Percentiles rank a stretch among this genome's conserved stretches.
phyloP scores from a whole-genome alignment of 2,113 vertebrate species.

The Anolis sagrei region DNA sequence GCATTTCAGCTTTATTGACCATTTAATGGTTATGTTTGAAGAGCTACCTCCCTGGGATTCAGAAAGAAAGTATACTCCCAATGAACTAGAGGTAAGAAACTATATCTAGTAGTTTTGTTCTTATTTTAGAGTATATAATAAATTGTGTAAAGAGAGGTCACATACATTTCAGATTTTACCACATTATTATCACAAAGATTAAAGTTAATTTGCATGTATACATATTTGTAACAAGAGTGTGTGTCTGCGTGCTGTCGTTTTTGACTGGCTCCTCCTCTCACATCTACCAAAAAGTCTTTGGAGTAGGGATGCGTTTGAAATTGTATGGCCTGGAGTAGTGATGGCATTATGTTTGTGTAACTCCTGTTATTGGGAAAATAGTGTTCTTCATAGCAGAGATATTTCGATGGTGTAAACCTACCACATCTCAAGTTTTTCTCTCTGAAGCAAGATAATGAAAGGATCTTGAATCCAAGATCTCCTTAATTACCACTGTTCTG shows the following conservation, averaged over 20 bases:
- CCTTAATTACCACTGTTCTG: neutral
- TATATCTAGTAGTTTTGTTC: neutral
- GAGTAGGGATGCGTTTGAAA: neutral
- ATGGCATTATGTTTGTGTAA: too few relatives aligned
- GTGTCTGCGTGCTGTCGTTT: neutral
- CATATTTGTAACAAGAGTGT: neutral
- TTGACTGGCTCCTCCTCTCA: neutral
- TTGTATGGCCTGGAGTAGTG: neutral
- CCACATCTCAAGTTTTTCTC: neutral
- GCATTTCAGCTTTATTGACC: conserved; percentile 88
- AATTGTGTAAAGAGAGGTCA: neutral
- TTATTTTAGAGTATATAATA: neutral
- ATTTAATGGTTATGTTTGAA: conserved; percentile 91
- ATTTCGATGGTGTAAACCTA: neutral
- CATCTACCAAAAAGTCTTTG: neutral
- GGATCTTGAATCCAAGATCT: neutral
- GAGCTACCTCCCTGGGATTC: conserved; percentile 91
- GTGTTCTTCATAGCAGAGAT: neutral
- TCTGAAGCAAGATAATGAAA: neutral
- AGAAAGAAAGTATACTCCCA: conserved; percentile 87
- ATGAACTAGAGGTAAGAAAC: conserved; percentile 86
- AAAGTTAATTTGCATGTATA: neutral
- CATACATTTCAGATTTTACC: too few relatives aligned
- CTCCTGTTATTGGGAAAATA: neutral
- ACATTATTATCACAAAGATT: too few relatives aligned